Evolutionary conservation across 2,113 vertebrate species (phyloP).

Genomic region (Pterocles burchelli): DNA sequence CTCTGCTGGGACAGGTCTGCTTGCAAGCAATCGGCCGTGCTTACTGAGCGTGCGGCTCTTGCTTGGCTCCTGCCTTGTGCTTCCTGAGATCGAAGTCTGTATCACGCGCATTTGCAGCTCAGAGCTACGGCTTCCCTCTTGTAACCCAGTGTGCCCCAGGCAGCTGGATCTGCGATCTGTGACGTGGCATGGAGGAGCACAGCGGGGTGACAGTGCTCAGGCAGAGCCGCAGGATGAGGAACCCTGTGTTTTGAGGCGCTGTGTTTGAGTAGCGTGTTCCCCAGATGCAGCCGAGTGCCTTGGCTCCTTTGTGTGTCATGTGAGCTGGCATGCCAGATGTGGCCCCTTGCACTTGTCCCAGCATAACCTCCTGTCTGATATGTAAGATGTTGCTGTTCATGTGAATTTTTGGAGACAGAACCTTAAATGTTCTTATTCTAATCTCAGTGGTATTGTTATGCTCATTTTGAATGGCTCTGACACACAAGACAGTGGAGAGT

Average conservation of each 20-base stretch:
- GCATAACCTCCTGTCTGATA: background rate
- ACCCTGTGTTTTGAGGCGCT: rapidly evolving
- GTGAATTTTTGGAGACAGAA: background rate
- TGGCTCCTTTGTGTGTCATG: background rate
- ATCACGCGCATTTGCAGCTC: rapidly evolving
- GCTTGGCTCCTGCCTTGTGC: background rate
- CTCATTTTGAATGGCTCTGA: background rate
- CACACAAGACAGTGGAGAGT: background rate
- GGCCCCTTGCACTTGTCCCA: constrained; percentile 14
- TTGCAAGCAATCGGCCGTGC: background rate
- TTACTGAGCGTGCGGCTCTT: rapidly evolving
- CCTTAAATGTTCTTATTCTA: background rate
- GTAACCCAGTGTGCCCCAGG: rapidly evolving
- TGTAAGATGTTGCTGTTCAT: background rate
- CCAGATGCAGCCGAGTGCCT: background rate
- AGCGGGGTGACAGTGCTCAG: rapidly evolving
- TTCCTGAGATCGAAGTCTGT: background rate
- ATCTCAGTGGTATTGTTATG: background rate
- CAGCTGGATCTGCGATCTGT: rapidly evolving
- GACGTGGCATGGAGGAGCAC: rapidly evolving
- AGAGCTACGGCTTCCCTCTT: background rate
- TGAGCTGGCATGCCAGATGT: background rate
- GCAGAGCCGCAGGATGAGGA: rapidly evolving
- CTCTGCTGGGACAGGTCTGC: background rate
- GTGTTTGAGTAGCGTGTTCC: background rate